Evolutionary conservation across 2,888 invertebrate genomes (phyloP).

Genomic region (Cheilosia variabilis): DNA sequence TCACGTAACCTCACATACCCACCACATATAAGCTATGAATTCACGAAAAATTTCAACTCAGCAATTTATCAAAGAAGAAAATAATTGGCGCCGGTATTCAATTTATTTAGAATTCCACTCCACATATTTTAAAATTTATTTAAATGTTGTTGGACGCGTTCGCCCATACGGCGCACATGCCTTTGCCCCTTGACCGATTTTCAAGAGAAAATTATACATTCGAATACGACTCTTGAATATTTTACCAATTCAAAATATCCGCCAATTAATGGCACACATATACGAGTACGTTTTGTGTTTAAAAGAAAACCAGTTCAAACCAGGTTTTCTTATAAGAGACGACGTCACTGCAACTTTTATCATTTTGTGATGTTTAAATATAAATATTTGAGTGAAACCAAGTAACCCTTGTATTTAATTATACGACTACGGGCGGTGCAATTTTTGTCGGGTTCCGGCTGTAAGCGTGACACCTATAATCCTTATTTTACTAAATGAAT

Average conservation of each 20-base stretch:
- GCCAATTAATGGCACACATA: conserved; percentile 23
- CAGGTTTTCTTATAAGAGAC: conserved; percentile 10
- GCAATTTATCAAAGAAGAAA: not conserved
- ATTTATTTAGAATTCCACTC: conserved; percentile 16
- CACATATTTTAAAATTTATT: conserved; percentile 4
- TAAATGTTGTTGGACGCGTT: not conserved
- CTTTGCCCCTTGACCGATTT: conserved; percentile 43
- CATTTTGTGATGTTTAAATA: not conserved
- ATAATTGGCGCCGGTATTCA: conserved; percentile 18
- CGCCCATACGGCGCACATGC: not conserved
- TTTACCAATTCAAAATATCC: conserved; percentile 21
- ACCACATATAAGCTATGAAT: not conserved
- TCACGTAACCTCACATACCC: not conserved
- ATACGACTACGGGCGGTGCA: no score
- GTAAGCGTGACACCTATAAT: no score
- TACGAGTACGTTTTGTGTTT: not conserved
- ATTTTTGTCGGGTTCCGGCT: no score
- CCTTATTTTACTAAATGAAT: no score
- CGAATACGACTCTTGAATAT: not conserved
- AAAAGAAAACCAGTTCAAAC: conserved; percentile 28
- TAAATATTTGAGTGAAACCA: not conserved
- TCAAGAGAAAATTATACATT: conserved; percentile 7
- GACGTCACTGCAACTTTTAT: conserved; percentile 22
- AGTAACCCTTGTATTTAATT: no score
- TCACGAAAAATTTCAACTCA: not conserved